phyloP scores from a whole-genome alignment of 2,113 vertebrate species.

The Genyomyrus donnyi region DNA sequence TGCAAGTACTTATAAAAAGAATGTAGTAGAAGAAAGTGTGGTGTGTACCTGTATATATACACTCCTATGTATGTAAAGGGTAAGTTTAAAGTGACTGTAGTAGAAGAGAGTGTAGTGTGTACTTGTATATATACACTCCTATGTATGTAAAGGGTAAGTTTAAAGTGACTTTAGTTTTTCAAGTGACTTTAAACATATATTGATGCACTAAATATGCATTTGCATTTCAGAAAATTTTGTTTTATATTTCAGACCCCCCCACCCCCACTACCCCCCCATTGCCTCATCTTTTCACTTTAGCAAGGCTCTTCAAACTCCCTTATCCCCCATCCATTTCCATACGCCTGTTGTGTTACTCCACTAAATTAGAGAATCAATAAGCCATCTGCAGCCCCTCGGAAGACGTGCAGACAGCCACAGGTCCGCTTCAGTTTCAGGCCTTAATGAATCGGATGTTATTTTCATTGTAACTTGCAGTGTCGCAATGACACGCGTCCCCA shows the following conservation, averaged over 20 bases:
- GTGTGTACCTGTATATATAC: too few species aligned
- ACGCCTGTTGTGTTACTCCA: not conserved
- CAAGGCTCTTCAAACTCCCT: not conserved
- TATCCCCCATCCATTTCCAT: not conserved
- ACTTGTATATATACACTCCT: too few species aligned
- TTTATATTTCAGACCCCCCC: not conserved
- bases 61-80: too few species aligned
- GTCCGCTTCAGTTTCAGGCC: not conserved
- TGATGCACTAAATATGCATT: not conserved
- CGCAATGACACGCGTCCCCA: not conserved
- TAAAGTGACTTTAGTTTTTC: not conserved
- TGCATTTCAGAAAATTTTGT: not conserved
- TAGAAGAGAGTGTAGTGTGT: not conserved
- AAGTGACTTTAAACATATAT: not conserved
- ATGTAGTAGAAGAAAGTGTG: not conserved
- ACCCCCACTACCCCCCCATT: not conserved
- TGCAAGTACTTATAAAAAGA: not conserved
- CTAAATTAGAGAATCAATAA: slow-evolving; percentile 9
- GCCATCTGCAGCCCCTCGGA: not conserved
- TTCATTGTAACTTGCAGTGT: slow-evolving; percentile 6
- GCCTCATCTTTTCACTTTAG: not conserved
- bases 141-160: too few species aligned
- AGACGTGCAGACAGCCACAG: not conserved
- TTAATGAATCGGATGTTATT: slow-evolving; percentile 14
- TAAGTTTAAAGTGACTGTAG: not conserved